Conservation (phyloP, 2,113 vertebrate species). For the Arizona elegans region DNA sequence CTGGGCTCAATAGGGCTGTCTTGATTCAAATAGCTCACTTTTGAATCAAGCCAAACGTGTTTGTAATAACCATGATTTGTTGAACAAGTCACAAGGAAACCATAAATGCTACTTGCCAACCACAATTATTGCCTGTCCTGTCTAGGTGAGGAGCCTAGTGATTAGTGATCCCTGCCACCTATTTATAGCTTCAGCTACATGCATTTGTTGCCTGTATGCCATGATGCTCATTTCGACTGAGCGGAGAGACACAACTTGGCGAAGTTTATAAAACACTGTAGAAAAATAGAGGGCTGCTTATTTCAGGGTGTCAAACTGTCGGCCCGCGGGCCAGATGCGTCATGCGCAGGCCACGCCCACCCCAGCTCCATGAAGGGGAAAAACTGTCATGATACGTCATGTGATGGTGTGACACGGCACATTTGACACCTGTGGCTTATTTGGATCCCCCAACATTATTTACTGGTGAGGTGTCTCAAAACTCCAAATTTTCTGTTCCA, state of each 20-base stretch:
- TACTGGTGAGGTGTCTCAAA: background rate
- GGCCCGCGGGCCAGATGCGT: too few species aligned
- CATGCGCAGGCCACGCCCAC: too few species aligned
- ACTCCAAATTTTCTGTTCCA: background rate
- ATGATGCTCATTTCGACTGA: background rate
- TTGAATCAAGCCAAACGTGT: background rate
- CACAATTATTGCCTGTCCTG: background rate
- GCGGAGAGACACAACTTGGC: background rate
- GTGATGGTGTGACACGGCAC: too few species aligned
- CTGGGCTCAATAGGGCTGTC: background rate
- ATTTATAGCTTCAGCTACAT: background rate
- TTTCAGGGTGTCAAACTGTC: too few species aligned
- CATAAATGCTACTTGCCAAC: background rate
- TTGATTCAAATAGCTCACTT: background rate
- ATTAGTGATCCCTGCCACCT: background rate
- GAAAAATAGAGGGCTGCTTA: background rate
- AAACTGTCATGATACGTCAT: too few species aligned
- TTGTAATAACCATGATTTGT: background rate
- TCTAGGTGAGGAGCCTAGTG: background rate
- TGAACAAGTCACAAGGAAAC: background rate
- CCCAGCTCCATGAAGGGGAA: too few species aligned
- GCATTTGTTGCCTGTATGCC: background rate
- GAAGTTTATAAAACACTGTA: background rate
- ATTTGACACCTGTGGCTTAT: background rate
- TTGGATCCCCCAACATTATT: too few species aligned